Evolutionary conservation across 2,113 vertebrate species (phyloP), one percentile per base, ranked within the genome.

Genomic region (Nannospalax galili): DNA sequence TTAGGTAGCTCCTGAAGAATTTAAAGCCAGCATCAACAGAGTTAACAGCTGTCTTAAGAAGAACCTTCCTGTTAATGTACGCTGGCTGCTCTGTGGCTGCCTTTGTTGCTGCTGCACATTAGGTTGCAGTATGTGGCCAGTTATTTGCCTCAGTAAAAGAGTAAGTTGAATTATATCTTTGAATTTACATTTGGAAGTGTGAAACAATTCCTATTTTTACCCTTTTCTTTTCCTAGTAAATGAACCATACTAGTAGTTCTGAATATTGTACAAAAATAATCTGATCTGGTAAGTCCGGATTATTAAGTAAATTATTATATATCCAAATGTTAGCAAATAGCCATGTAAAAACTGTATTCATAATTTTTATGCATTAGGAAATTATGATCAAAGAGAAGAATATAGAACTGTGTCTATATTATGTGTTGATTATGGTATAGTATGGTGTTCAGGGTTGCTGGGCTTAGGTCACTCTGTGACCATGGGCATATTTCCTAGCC

Each of bases 81-180:
- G 99, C 94, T 99, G 99, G 99, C 98, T 99, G 40, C 98, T 99
- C 82, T 99, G 99, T 97, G 99, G 99, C 98, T 99, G 99, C 98
- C 98, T 99, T 95, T 99, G 99, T 98, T 99, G 99, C 98, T 99
- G 99, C 97, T 99, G 99, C 98, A 99, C 99, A 1, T 98, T 99
- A 98, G 99, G 99, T 93, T 99, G 99, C 98, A 99, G 99, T 97
- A 99, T 99, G 99, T 99, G 99, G 99, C 99, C 99, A 52, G 99
- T 99, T 97, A 99, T 99, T 98, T 99, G 99, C 98, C 99, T 99
- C 98, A 99, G 99, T 99, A 99, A 99, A 98, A 99, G 99, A 99
- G 99, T 99, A 98, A 99, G 99, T 98, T 96, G 89, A 95, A 96
- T 87, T 95, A 35, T 94, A 30, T 93, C 91, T 42, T 84, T 97